phyloP scores from a whole-genome alignment of 2,797 vertebrate genomes.

The Pipistrellus pipistrellus region DNA sequence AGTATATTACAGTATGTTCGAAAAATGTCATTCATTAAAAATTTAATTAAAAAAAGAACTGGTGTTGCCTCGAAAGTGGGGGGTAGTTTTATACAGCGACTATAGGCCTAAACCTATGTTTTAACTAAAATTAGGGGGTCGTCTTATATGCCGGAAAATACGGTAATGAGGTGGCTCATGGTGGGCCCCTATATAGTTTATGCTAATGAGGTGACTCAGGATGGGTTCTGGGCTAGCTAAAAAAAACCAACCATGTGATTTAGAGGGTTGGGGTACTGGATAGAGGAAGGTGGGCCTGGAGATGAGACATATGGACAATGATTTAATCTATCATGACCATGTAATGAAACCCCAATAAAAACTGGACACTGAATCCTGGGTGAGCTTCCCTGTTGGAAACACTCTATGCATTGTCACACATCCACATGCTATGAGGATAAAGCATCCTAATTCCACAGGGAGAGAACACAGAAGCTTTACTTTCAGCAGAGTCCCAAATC shows the following conservation, averaged over 20 bases:
- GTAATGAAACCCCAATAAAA: not conserved
- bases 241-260: not conserved
- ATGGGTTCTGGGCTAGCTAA: not conserved
- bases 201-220: not conserved
- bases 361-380: not conserved
- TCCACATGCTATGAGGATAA: too few relatives aligned
- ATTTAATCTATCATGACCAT: not conserved
- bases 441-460: not conserved
- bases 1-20: too few relatives aligned
- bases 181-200: not conserved
- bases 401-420: not conserved
- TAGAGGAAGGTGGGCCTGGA: not conserved
- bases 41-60: too few relatives aligned
- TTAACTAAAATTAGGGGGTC: too few relatives aligned
- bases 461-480: not conserved
- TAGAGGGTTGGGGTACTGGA: not conserved
- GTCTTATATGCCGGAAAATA: too few relatives aligned
- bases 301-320: not conserved
- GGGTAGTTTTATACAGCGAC: too few relatives aligned
- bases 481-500: not conserved
- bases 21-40: too few relatives aligned
- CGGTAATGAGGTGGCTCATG: not conserved
- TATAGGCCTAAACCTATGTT: too few relatives aligned
- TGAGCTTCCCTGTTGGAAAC: not conserved
- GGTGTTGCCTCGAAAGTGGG: too few relatives aligned